Percentiles rank a stretch among this genome's conserved stretches.
These are phyloP conservation scores for Sesia bembeciformis DNA, from an alignment of 2,888 invertebrate species.

Conservation along the genomic window DNA sequence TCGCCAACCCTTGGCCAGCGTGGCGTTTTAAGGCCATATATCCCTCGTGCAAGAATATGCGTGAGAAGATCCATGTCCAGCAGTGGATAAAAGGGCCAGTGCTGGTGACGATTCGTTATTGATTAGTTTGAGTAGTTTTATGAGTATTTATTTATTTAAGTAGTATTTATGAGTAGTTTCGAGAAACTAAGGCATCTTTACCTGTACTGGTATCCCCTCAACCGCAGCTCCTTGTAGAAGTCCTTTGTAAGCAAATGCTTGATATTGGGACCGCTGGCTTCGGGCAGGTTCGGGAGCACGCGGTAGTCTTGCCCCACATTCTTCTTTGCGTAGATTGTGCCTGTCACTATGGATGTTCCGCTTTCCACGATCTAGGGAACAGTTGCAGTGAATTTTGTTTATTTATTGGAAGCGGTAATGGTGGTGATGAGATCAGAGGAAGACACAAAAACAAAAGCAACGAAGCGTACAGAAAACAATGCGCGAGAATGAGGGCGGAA, in stretches of 20 bases:
- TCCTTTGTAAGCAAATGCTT: constrained; percentile 75
- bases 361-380: constrained; percentile 76
- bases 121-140: too few species aligned
- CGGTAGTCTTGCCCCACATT: constrained; percentile 72
- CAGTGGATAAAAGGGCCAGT: too few species aligned
- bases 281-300: constrained; percentile 51
- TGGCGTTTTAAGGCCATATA: too few species aligned
- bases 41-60: too few species aligned
- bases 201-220: constrained; percentile 81
- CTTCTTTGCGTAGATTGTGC: constrained; percentile 76
- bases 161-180: too few species aligned
- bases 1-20: too few species aligned
- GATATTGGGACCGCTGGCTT: constrained; percentile 45
- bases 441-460: too few species aligned
- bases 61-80: too few species aligned
- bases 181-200: constrained; percentile 15
- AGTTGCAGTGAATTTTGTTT: neutral
- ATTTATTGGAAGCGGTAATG: neutral
- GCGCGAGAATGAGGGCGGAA: too few species aligned
- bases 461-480: too few species aligned
- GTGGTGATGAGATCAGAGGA: constrained; percentile 5
- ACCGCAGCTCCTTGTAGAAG: constrained; percentile 80
- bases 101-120: too few species aligned
- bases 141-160: too few species aligned
- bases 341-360: constrained; percentile 80